Base-by-base conservation (phyloP, 2,113 vertebrate species). In the Festucalex cinctus region DNA sequence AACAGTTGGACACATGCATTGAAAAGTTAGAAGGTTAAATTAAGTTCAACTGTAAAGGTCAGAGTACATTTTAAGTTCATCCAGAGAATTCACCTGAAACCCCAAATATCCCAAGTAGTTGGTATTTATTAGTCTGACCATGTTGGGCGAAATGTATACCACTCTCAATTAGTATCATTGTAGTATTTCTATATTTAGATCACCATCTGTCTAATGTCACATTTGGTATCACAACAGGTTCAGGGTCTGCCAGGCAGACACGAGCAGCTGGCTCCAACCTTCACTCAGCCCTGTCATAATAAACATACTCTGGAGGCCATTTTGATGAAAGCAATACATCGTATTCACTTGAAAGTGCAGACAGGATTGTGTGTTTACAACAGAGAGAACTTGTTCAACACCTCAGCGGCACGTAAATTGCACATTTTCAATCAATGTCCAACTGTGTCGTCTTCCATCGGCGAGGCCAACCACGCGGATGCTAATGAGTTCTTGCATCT, bases 351-450 rank as follows among this genome's bases (percentile, higher is more conserved):
- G 14, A 32, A 32, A 57, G 13, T 2, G 14, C 24, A 9, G 54
- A 57, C 26, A 35, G 9, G 16, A 32, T 16, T 14, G 0, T 57
- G 66, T 22, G 48, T 51, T 51, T 51, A 22, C 73, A 65, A 82
- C 44, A 73, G 35, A 75, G 39, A 69, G 44, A 68, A 59, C 56
- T 37, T 60, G 65, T 71, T 74, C 70, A 67, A 63, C 53, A 64
- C 71, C 68, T 79, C 71, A 73, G 81, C 70, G 74, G 74, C 69
- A 81, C 80, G 75, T 68, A 79, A 82, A 85, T 72, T 73, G 70
- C 57, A 75, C 70, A 49, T 72, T 68, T 74, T 82, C 79, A 81
- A 85, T 89, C 85, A 85, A 77, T 76, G 78, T 77, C 81, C 63
- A 70, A 43, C 83, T 79, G 75, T 67, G 78, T 32, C 22, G 65